phyloP scores from a whole-genome alignment of 1,140 invertebrate species.

The Bombus breviceps region DNA sequence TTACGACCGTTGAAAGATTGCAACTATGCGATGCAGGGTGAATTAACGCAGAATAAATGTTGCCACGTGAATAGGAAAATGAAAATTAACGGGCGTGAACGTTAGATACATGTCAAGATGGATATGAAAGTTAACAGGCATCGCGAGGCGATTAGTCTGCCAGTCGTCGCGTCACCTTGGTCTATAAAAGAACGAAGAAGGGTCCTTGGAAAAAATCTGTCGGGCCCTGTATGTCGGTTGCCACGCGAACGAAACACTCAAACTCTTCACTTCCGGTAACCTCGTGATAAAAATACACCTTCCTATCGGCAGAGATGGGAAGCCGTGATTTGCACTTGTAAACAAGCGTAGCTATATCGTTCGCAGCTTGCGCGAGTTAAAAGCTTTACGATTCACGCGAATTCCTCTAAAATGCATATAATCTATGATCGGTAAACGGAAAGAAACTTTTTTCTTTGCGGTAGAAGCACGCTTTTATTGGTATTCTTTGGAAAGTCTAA shows the following conservation, averaged over 20 bases:
- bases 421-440: not conserved
- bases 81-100: not conserved
- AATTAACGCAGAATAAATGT: not conserved
- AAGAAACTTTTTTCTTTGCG: not conserved
- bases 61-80: not conserved
- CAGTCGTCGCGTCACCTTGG: not conserved
- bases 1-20: not conserved
- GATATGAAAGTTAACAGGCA: not conserved
- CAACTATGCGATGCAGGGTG: not conserved
- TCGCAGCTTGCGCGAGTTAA: not conserved
- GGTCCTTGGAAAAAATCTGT: not conserved
- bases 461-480: not conserved
- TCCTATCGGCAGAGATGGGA: not conserved
- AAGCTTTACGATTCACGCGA: not conserved
- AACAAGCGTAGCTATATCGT: slow-evolving; percentile 5
- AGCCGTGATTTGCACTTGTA: slow-evolving; percentile 19
- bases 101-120: too few species aligned
- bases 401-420: not conserved
- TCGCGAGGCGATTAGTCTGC: not conserved
- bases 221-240: not conserved
- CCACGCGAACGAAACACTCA: slow-evolving; percentile 2
- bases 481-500: not conserved
- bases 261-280: not conserved
- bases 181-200: not conserved
- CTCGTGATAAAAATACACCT: slow-evolving; percentile 50